A percentile compares a stretch with the other conserved stretches of the same genome.
Evolutionary conservation across 2,888 invertebrate species (phyloP).

Genomic region (Agrochola circellaris): DNA sequence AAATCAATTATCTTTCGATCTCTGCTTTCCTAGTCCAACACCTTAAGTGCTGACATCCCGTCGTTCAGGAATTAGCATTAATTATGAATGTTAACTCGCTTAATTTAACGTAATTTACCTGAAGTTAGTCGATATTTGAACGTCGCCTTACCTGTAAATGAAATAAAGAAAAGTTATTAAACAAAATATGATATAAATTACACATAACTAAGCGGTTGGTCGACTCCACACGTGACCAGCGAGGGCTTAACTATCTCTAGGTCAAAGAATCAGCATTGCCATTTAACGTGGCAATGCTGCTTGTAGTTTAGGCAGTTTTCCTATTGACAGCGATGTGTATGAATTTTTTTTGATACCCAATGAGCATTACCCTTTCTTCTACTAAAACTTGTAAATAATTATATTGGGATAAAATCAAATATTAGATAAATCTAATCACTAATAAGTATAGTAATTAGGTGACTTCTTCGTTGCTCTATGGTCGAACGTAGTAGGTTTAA

Average conservation of each 20-base stretch:
- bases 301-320: too few species aligned
- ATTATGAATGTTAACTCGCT: constrained; percentile 33
- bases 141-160: constrained; percentile 51
- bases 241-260: too few species aligned
- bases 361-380: neutral
- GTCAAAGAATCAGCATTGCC: neutral
- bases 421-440: too few species aligned
- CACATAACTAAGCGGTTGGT: too few species aligned
- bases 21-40: neutral
- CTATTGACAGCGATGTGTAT: neutral
- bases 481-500: too few species aligned
- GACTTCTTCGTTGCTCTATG: too few species aligned
- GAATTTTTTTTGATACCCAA: neutral
- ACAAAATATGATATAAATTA: neutral
- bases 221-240: too few species aligned
- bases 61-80: constrained; percentile 37
- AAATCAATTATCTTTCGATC: constrained; percentile 22
- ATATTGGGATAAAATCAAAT: too few species aligned
- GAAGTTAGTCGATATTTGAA: neutral
- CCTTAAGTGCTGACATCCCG: neutral
- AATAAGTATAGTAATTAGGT: too few species aligned
- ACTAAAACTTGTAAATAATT: too few species aligned
- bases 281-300: too few species aligned
- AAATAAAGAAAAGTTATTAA: constrained; percentile 19
- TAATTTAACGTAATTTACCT: constrained; percentile 45